Conservation (phyloP, 2,888 invertebrate species). For the Lycaena phlaeas region DNA sequence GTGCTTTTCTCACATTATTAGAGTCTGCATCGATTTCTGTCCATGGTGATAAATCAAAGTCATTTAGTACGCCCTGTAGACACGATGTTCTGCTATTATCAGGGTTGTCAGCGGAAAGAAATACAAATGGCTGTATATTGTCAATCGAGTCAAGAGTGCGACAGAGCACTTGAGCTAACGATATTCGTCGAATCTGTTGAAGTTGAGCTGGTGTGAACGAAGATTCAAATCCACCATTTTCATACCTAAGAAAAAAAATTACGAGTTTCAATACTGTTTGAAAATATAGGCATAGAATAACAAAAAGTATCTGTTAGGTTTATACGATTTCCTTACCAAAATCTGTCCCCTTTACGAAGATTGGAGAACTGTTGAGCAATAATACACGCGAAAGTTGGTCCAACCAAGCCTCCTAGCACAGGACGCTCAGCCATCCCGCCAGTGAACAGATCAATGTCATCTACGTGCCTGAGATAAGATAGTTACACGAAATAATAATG, state of each 20-base stretch:
- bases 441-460: slow-evolving; percentile 89
- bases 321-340: slow-evolving; percentile 78
- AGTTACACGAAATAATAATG: neutral
- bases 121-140: slow-evolving; percentile 80
- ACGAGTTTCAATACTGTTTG: too few species aligned
- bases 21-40: slow-evolving; percentile 58
- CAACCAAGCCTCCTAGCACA: slow-evolving; percentile 84
- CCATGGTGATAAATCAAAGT: slow-evolving; percentile 77
- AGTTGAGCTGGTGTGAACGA: slow-evolving; percentile 85
- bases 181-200: slow-evolving; percentile 79
- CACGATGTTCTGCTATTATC: slow-evolving; percentile 76
- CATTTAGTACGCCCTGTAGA: slow-evolving; percentile 61
- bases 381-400: slow-evolving; percentile 91
- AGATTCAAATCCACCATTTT: slow-evolving; percentile 81
- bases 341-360: slow-evolving; percentile 82
- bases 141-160: slow-evolving; percentile 77
- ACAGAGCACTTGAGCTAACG: slow-evolving; percentile 82
- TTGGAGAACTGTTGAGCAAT: slow-evolving; percentile 89
- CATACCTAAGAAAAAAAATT: too few species aligned
- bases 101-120: slow-evolving; percentile 73
- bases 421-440: slow-evolving; percentile 88
- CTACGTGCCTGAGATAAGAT: slow-evolving; percentile 69
- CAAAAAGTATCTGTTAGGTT: too few species aligned
- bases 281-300: too few species aligned
- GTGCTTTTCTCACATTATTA: slow-evolving; percentile 47